phyloP scores from a whole-genome alignment of 2,888 invertebrate species.

The Nudaria mundana region DNA sequence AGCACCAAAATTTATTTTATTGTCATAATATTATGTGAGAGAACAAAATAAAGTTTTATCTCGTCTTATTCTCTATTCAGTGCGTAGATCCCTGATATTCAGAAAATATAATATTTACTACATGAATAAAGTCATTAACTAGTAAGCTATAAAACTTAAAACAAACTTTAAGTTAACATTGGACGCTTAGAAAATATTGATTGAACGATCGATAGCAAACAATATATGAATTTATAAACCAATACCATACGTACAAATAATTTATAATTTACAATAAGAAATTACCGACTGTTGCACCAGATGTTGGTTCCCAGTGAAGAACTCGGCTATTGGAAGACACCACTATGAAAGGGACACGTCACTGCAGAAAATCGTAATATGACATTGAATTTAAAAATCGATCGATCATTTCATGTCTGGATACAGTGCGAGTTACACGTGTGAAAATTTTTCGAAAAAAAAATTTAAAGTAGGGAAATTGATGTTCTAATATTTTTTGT shows the following conservation, averaged over 20 bases:
- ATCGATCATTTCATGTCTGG: conserved; percentile 52
- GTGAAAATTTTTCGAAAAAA: conserved; percentile 5
- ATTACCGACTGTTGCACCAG: conserved; percentile 48
- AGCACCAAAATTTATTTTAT: too few relatives aligned
- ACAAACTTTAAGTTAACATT: conserved; percentile 39
- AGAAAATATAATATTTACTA: too few relatives aligned
- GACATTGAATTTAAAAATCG: conserved; percentile 56
- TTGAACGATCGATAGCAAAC: conserved; percentile 34
- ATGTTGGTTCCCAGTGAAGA: conserved; percentile 49
- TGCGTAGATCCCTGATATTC: too few relatives aligned
- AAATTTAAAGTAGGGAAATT: conserved; percentile 28
- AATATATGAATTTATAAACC: conserved; percentile 30
- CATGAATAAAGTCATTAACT: too few relatives aligned
- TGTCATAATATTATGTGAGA: too few relatives aligned
- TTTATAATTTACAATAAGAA: conserved; percentile 64
- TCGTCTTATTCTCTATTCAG: too few relatives aligned
- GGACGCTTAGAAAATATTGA: conserved; percentile 41
- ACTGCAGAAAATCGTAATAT: conserved; percentile 33
- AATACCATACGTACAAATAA: conserved; percentile 29
- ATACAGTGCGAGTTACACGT: conserved; percentile 40
- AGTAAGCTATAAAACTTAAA: conserved; percentile 22
- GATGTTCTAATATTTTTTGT: not conserved
- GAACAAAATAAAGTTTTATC: too few relatives aligned
- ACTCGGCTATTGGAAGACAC: conserved; percentile 40
- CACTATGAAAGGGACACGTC: conserved; percentile 66